Evolutionary conservation across 1,140 invertebrate species (phyloP).

Genomic region (Ridgeia piscesae): DNA sequence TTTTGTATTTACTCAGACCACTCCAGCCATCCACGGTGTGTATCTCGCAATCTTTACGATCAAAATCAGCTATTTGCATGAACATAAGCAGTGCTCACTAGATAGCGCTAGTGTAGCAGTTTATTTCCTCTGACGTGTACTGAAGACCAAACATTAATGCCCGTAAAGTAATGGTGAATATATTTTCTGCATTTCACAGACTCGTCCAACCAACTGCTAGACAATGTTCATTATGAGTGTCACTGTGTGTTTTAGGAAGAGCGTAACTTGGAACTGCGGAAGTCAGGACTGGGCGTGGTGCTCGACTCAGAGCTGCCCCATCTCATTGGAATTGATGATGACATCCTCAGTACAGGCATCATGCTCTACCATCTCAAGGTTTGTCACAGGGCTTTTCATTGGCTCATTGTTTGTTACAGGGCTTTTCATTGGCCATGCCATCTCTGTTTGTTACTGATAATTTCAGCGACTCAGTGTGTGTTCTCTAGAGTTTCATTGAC

Average conservation of each 20-base stretch:
- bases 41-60: no score
- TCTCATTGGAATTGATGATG: constrained; percentile 82
- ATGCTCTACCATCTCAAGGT: constrained; percentile 78
- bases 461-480: not conserved
- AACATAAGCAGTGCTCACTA: no score
- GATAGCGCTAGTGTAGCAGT: no score
- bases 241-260: constrained; percentile 67
- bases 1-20: no score
- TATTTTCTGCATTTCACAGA: no score
- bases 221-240: not conserved
- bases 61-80: no score
- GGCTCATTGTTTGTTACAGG: not conserved
- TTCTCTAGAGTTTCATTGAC: not conserved
- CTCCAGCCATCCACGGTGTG: no score
- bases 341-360: constrained; percentile 81
- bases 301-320: constrained; percentile 91
- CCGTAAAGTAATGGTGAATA: no score
- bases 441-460: not conserved
- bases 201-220: not conserved
- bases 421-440: not conserved
- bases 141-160: no score
- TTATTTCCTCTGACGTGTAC: no score
- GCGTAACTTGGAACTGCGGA: constrained; percentile 78
- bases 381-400: not conserved
- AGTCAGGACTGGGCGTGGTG: constrained; percentile 73